Evolutionary conservation across 2,113 vertebrate genomes (phyloP), one percentile per base, ranked within the genome.

Genomic region (Malurus cyaneus): DNA sequence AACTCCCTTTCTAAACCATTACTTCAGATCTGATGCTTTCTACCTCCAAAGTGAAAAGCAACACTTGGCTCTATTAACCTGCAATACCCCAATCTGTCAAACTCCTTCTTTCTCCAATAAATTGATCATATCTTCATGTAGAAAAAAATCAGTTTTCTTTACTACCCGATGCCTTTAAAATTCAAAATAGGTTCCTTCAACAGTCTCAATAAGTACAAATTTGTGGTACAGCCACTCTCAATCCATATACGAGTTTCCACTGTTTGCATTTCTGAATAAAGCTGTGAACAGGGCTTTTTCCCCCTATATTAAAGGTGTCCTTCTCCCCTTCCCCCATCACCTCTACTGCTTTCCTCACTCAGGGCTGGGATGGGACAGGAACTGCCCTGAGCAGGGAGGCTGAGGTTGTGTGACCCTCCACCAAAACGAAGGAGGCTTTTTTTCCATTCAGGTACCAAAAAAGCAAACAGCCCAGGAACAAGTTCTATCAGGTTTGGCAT

Each of bases 271-370:
- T 73, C 56, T 36, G 65, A 87, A 89, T 28, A 31, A 85, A 62
- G n/a, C 4, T 44, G 36, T 8, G 2, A 82, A 57, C 5, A 12
- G 20, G 9, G 6, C 0, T 52, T 56, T 47, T 46, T 46, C 46
- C 21, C 5, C 13, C 19, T 8, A 1, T 8, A 15, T 36, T 50
- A 87, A 72, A 87, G 69, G 32, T 83, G 36, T 61, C 12, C 5
- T 5, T 2, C 2, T 10, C 0, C 1, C 29, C 66, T 1, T 56
- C 25, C 14, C 32, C 11, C 32, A 34, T 21, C 47, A 73, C 9
- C 7, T 4, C 46, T 18, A 49, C 6, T 24, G 29, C 28, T 39
- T 36, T 71, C 18, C 23, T 88, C 29, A 14, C 23, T 78, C 5
- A 1, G 18, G n/a, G 41, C 15, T 47, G 57, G 56, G 18, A 78